These are phyloP conservation scores for Lasioglossum villosulum DNA, from an alignment of 2,888 invertebrate genomes.

Conservation along the genomic window DNA sequence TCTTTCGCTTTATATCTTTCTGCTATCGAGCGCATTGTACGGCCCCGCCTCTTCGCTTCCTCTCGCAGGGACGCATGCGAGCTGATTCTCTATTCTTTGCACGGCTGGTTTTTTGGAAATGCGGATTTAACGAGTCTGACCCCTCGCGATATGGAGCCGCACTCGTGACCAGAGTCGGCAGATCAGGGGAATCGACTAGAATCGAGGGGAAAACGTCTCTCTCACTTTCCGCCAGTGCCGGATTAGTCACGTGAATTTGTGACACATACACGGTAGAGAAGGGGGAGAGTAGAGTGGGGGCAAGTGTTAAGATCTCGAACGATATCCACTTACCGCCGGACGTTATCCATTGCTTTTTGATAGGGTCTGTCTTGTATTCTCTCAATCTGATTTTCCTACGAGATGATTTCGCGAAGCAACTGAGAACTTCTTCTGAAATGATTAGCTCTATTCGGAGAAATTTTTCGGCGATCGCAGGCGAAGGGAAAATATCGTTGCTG, in stretches of 20 bases:
- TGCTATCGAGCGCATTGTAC: neutral
- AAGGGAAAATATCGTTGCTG: neutral
- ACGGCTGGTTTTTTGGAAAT: neutral
- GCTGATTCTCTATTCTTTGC: neutral
- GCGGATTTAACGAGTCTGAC: neutral
- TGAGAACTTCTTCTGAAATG: neutral
- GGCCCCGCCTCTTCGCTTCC: neutral
- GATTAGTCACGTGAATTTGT: no score
- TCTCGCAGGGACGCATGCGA: neutral
- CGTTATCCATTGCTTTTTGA: no score
- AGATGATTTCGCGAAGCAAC: neutral
- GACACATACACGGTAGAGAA: no score
- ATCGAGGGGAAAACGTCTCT: no score
- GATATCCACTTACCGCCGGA: no score
- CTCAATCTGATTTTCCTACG: no score
- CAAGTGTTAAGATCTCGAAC: no score
- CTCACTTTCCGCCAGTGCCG: no score
- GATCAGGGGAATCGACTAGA: no score
- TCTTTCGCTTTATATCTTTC: slow-evolving; percentile 1
- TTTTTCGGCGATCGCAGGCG: slow-evolving; percentile 9
- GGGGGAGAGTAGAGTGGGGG: no score
- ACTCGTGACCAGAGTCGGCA: neutral
- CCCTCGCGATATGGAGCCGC: neutral
- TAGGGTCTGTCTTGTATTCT: no score
- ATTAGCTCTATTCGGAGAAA: slow-evolving; percentile 18